Evolutionary conservation across 2,888 invertebrate species (phyloP), one percentile per base, ranked within the genome.

Genomic region (Archaeoteleia sp.): DNA sequence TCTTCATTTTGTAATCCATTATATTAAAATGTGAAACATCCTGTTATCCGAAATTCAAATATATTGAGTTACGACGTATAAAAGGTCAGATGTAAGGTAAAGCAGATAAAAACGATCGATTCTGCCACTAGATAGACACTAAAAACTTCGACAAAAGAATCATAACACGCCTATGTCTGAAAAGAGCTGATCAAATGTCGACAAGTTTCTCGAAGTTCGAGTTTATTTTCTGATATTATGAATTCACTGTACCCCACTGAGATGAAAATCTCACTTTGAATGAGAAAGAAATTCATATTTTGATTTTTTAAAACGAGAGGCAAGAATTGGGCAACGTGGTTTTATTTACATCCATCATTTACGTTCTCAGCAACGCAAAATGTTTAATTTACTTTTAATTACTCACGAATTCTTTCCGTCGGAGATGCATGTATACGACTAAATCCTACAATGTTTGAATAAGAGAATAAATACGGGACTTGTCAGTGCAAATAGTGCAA

Each of bases 131-230:
- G 45, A 45, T 30, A 37, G 51, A 51, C 29, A 10, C 12, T 37
- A 34, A 60, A 60, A 51, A 51, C 27, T 37, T 46, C 32, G 23
- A 48, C 48, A 57, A 48, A 32, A 40, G 39, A 46, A 40, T 35
- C 20, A 13, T 37, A 17, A 14, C 13, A 4, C 14, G 25, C 10
- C 34, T 34, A 27, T 25, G n/a, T 25, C 35, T 35, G 48, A 13
- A 39, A 29, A 7, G 20, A 23, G 13, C 35, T 10, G 23, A 29
- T n/a, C n/a, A n/a, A n/a, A 13, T 51, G 49, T 39, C 17, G 27
- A 39, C 27, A 51, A 40, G 9, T 40, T 53, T 40, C 40, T 53
- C 14, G 3, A 14, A 30, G 8, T 35, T 23, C 35, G 7, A 23
- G 23, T 7, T 23, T 7, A 23, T 7, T 23, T 23, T 23, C 23